phyloP scores from a whole-genome alignment of 2,113 vertebrate genomes.

The Misgurnus mizolepis region DNA sequence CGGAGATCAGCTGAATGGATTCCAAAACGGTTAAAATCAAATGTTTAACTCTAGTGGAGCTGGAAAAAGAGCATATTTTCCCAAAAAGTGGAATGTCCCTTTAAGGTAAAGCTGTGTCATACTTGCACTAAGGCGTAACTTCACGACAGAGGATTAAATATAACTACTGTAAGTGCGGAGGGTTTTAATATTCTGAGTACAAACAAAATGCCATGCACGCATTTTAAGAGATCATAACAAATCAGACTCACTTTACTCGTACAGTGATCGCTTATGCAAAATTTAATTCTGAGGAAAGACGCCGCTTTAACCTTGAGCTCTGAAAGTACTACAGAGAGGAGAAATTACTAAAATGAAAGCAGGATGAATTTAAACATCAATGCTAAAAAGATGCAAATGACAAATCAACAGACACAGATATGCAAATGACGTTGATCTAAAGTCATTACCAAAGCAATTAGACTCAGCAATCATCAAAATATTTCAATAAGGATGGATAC shows the following conservation, averaged over 20 bases:
- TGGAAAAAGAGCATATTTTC: too few species aligned
- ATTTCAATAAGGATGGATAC: constrained; percentile 68
- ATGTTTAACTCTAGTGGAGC: too few species aligned
- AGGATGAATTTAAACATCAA: constrained; percentile 49
- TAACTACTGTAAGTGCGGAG: not conserved
- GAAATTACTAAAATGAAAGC: not conserved
- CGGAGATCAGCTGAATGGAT: too few species aligned
- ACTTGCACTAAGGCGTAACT: not conserved
- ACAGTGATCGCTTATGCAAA: constrained; percentile 9
- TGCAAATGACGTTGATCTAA: constrained; percentile 64
- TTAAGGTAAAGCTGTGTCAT: not conserved
- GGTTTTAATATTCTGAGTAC: not conserved
- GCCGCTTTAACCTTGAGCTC: not conserved
- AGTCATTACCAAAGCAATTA: constrained; percentile 69
- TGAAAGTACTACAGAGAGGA: not conserved
- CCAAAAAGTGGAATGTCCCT: too few species aligned
- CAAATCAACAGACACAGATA: constrained; percentile 60
- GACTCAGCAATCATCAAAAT: constrained; percentile 69
- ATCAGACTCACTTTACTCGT: constrained; percentile 15
- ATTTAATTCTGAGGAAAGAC: not conserved
- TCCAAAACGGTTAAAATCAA: too few species aligned
- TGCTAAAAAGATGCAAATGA: constrained; percentile 52
- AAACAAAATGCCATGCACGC: not conserved
- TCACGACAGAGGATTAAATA: not conserved
- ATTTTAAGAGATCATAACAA: constrained; percentile 13